Conservation (phyloP, 2,113 vertebrate species). For the Spheniscus mendiculus region DNA sequence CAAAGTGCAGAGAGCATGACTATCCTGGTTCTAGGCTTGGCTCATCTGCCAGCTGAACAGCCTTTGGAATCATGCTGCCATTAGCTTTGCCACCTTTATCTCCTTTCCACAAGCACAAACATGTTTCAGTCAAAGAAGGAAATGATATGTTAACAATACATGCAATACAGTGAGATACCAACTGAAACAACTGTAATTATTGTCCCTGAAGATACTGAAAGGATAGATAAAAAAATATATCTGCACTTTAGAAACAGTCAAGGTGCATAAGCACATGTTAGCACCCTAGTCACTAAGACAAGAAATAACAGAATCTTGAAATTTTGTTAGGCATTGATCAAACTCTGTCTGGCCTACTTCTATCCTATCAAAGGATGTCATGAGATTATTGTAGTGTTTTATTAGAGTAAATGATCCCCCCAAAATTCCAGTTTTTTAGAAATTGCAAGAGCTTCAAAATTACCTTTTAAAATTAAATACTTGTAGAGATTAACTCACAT, state of each 20-base stretch:
- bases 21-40: neutral
- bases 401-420: neutral
- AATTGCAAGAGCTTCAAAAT: neutral
- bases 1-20: neutral
- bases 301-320: too few relatives aligned
- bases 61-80: neutral
- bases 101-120: neutral
- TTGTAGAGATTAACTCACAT: slow-evolving; percentile 38
- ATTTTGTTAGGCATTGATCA: neutral
- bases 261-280: neutral
- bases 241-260: neutral
- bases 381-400: neutral
- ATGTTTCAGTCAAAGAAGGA: neutral
- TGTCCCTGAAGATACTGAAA: neutral
- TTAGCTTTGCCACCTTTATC: neutral
- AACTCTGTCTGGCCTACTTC: neutral
- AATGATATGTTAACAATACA: neutral
- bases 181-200: neutral
- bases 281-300: neutral
- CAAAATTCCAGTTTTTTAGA: neutral
- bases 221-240: neutral
- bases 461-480: neutral
- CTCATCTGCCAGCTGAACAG: neutral
- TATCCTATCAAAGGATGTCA: neutral
- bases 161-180: neutral